These are phyloP conservation scores for Echeneis naucrates DNA, from an alignment of 2,797 vertebrate genomes.

Conservation along the genomic window DNA sequence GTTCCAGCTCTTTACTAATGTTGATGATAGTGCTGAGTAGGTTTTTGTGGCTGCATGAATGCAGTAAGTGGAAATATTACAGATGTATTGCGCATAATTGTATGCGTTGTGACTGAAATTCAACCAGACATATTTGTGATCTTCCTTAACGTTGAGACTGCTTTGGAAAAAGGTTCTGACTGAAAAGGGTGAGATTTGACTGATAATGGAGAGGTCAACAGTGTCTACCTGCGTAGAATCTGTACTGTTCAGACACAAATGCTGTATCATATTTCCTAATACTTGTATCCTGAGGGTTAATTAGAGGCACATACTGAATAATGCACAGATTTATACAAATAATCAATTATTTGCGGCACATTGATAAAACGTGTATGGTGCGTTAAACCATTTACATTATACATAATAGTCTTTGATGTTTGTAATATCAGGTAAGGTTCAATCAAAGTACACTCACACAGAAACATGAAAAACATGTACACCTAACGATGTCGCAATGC, in stretches of 20 bases:
- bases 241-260: not conserved
- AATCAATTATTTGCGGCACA: not conserved
- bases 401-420: not conserved
- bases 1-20: not conserved
- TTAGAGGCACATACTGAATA: not conserved
- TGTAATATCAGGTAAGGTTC: too few relatives aligned
- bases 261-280: not conserved
- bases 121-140: not conserved
- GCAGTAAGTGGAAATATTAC: not conserved
- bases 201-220: not conserved
- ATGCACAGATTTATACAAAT: not conserved
- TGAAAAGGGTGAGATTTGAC: not conserved
- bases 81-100: not conserved
- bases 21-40: not conserved
- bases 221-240: not conserved
- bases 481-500: slow-evolving; percentile 68
- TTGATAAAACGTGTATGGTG: too few relatives aligned
- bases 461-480: not conserved
- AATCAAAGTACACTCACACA: not conserved
- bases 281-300: accelerated
- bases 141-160: not conserved
- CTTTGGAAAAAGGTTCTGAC: too few relatives aligned
- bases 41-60: not conserved
- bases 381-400: not conserved
- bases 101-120: not conserved